phyloP scores from a whole-genome alignment of 2,113 vertebrate species.

The Coracopsis vasa region DNA sequence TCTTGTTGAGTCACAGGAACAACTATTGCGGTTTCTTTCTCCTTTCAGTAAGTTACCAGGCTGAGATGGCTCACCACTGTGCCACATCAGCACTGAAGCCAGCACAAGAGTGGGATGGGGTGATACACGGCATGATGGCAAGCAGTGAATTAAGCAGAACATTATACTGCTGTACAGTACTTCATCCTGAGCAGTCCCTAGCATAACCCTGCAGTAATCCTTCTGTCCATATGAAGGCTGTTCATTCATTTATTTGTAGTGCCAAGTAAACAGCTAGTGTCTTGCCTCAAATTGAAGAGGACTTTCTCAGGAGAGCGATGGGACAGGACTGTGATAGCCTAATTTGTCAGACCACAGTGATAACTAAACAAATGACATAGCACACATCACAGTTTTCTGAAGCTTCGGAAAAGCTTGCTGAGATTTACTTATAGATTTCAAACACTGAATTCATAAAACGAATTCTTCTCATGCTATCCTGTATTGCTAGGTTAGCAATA shows the following conservation, averaged over 20 bases:
- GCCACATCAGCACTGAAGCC: background rate
- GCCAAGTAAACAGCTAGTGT: background rate
- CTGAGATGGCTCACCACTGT: background rate
- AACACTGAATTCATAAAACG: background rate
- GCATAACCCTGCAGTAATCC: background rate
- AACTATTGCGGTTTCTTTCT: background rate
- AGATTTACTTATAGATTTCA: background rate
- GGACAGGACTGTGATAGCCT: background rate
- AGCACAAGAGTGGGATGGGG: rapidly evolving
- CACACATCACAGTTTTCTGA: background rate
- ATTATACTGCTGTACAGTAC: background rate
- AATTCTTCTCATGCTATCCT: background rate
- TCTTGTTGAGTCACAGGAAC: background rate
- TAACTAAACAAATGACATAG: background rate
- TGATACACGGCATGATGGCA: rapidly evolving
- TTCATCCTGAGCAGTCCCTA: background rate
- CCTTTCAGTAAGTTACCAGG: background rate
- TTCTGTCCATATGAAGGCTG: background rate
- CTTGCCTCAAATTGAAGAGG: background rate
- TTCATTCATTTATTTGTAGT: background rate
- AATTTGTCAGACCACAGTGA: background rate
- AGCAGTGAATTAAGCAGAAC: background rate
- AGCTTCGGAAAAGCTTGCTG: background rate
- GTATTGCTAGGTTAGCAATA: background rate
- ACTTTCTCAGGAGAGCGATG: background rate